These are phyloP conservation scores for Microctenopoma lineatum DNA, from an alignment of 2,797 vertebrate genomes.

Conservation along the genomic window DNA sequence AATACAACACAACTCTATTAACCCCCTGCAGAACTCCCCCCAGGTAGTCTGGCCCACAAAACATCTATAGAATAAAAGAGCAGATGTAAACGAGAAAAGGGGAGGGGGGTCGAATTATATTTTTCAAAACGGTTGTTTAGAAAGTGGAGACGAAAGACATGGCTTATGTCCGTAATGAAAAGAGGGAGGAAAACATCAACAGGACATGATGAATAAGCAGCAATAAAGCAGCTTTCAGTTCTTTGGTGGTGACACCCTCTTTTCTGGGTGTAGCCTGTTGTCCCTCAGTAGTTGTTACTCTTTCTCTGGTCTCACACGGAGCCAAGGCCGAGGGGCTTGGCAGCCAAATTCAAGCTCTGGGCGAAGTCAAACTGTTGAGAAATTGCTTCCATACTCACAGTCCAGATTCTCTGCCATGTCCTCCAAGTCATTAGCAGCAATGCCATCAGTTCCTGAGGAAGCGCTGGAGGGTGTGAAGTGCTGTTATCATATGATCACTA, in stretches of 20 bases:
- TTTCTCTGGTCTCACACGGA: slow-evolving; percentile 51
- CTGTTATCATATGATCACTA: slow-evolving; percentile 39
- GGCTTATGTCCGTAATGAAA: slow-evolving; percentile 54
- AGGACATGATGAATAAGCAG: slow-evolving; percentile 65
- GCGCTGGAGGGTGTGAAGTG: slow-evolving; percentile 36
- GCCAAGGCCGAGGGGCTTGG: slow-evolving; percentile 45
- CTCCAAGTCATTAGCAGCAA: slow-evolving; percentile 49
- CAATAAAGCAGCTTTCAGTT: slow-evolving; percentile 44
- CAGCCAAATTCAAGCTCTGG: slow-evolving; percentile 38
- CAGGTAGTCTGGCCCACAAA: slow-evolving; percentile 46
- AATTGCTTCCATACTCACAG: slow-evolving; percentile 68
- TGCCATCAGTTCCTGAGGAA: slow-evolving; percentile 45
- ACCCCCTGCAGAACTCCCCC: slow-evolving; percentile 44
- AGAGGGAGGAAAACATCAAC: slow-evolving; percentile 55
- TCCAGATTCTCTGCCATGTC: slow-evolving; percentile 34
- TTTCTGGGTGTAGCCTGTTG: slow-evolving; percentile 71
- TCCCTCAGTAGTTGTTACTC: slow-evolving; percentile 60
- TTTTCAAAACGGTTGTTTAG: slow-evolving; percentile 41
- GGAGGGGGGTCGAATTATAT: slow-evolving; percentile 37
- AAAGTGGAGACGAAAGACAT: slow-evolving; percentile 53
- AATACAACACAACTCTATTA: slow-evolving; percentile 60
- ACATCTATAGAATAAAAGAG: slow-evolving; percentile 46
- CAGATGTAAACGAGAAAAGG: slow-evolving; percentile 34
- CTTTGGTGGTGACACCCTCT: slow-evolving; percentile 66
- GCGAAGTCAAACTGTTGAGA: slow-evolving; percentile 57